These are phyloP conservation scores for Cheilosia variabilis DNA, from an alignment of 2,888 invertebrate species.

Conservation along the genomic window DNA sequence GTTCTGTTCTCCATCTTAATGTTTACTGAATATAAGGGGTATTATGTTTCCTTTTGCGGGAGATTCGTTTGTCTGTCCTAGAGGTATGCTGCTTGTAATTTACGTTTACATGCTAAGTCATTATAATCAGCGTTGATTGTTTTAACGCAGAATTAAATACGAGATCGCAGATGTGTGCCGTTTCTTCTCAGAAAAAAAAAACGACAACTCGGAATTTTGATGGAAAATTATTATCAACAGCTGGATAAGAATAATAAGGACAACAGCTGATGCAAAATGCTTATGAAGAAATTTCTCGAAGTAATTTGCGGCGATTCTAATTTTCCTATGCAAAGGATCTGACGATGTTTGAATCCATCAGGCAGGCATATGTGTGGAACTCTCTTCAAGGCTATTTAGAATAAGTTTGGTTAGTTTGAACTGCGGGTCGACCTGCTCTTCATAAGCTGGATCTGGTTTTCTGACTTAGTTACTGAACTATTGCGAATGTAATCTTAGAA, in stretches of 20 bases:
- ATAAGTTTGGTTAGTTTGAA: too few relatives aligned
- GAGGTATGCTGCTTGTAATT: slow-evolving; percentile 39
- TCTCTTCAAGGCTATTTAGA: too few relatives aligned
- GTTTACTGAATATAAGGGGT: slow-evolving; percentile 28
- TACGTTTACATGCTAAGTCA: slow-evolving; percentile 50
- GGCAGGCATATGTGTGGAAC: too few relatives aligned
- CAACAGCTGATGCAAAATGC: background rate
- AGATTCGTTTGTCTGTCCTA: slow-evolving; percentile 1
- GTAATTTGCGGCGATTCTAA: slow-evolving; percentile 16
- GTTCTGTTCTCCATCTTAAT: slow-evolving; percentile 48
- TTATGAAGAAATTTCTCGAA: slow-evolving; percentile 33
- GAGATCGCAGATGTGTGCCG: background rate
- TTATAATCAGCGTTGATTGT: slow-evolving; percentile 67
- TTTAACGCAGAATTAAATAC: slow-evolving; percentile 13
- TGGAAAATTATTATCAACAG: slow-evolving; percentile 40
- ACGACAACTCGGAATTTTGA: slow-evolving; percentile 9
- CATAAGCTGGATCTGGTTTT: too few relatives aligned
- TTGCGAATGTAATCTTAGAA: too few relatives aligned
- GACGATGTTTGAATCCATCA: too few relatives aligned
- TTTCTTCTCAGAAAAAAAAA: background rate
- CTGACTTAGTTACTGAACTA: too few relatives aligned
- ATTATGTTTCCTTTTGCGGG: background rate
- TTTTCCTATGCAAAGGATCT: too few relatives aligned
- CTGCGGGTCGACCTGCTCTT: too few relatives aligned
- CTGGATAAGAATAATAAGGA: slow-evolving; percentile 8